Base-by-base conservation (phyloP, 2,113 vertebrate species). In the Cinclus cinclus region DNA sequence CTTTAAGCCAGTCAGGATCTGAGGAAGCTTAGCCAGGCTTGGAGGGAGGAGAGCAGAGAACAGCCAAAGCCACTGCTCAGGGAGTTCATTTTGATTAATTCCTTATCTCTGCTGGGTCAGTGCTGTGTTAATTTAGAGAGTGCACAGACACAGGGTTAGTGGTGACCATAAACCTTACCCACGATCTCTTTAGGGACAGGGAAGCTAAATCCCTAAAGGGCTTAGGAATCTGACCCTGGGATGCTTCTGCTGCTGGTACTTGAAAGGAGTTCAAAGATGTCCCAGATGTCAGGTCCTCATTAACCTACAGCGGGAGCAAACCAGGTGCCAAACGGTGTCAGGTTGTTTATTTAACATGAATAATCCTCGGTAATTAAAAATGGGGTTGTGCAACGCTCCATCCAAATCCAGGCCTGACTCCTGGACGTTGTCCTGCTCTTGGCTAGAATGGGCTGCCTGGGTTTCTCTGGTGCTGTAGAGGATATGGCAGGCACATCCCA, bases 11-110 rank as follows among this genome's bases (percentile, higher is more conserved):
- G 46, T 70, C 83, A 68, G 69, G 81, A 82, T 68, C 92, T 70
- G 90, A 92, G 94, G 64, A 91, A 96, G 60, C 78, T 55, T 59
- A 68, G 49, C 56, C 63, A 86, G 86, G 55, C 94, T 90, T 58
- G 69, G 47, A 67, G 55, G 60, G 59, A 73, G 47, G 55, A 49
- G 85, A 83, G 24, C 60, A 88, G 67, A 35, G 49, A 86, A n/a
- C 46, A 73, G 68, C 39, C 53, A 27, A 79, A 87, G 28, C 60
- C 83, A 46, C 73, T 82, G 70, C 46, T 30, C 47, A 28, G 65
- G 78, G 42, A 71, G 64, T 27, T 82, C 14, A 17, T 69, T 81
- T 35, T 1, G 55, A 83, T 93, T 58, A 73, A 92, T 83, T 94
- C 69, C 50, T 89, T 88, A 60, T 39, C 83, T 88, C 56, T 58